Percentiles rank a stretch among this genome's conserved stretches.
phyloP scores from a whole-genome alignment of 1,140 invertebrate genomes.

The Hermetia illucens region DNA sequence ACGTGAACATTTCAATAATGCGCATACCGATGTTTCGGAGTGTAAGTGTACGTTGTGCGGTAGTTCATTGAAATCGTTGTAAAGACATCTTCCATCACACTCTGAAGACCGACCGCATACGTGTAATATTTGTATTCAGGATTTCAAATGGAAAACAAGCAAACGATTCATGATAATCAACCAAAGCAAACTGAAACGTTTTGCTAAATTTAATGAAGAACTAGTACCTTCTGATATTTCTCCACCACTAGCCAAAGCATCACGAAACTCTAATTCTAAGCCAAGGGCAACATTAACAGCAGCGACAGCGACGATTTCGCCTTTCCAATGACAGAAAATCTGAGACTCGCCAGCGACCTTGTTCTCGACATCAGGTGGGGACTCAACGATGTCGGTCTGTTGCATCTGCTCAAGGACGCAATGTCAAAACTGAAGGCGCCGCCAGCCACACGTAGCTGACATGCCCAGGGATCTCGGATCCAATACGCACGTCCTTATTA shows the following conservation, averaged over 20 bases:
- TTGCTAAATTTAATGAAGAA: conserved; percentile 23
- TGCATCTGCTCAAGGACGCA: no score
- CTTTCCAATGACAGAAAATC: no score
- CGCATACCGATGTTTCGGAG: conserved; percentile 24
- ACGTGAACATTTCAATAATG: conserved; percentile 28
- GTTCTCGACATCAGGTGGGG: no score
- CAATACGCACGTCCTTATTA: no score
- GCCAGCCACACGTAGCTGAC: no score
- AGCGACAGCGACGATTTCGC: no score
- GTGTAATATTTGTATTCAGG: conserved; percentile 32
- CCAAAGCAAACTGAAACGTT: conserved; percentile 26
- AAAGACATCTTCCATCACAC: conserved; percentile 73
- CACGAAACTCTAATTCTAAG: conserved; percentile 20
- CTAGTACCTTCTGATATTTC: conserved; percentile 22
- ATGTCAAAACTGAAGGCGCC: no score
- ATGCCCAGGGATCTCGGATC: no score
- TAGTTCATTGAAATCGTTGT: conserved; percentile 34
- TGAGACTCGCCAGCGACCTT: no score
- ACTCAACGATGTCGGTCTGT: no score
- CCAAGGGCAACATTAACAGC: no score
- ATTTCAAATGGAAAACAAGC: conserved; percentile 30
- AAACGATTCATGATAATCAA: conserved; percentile 26
- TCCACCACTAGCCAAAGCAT: conserved; percentile 23
- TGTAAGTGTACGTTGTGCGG: conserved; percentile 27
- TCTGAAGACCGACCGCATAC: conserved; percentile 75